Percentiles rank a stretch among this genome's conserved stretches.
These are phyloP conservation scores for Zosterops lateralis DNA, from an alignment of 2,113 vertebrate genomes.

Conservation along the genomic window DNA sequence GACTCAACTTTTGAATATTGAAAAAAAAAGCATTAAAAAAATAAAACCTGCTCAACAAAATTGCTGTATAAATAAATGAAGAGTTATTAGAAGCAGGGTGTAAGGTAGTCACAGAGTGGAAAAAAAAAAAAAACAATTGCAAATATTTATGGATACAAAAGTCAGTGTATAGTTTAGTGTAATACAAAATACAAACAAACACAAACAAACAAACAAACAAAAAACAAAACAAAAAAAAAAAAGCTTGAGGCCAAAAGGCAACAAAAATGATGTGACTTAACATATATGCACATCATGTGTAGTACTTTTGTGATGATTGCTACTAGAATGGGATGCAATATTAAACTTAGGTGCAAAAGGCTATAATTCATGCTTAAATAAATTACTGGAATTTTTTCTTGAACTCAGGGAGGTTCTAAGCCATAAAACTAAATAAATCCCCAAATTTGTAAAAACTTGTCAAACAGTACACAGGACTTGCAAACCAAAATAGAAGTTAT, in stretches of 20 bases:
- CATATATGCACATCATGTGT: fast-evolving
- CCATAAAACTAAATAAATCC: background rate
- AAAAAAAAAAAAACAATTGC: background rate
- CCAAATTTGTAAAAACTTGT: background rate
- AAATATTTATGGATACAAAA: background rate
- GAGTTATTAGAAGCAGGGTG: background rate
- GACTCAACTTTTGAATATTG: background rate
- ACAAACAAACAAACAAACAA: background rate
- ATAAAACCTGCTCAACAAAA: background rate
- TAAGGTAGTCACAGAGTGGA: background rate
- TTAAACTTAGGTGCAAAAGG: background rate
- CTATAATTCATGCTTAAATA: background rate
- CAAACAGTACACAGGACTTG: background rate
- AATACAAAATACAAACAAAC: background rate
- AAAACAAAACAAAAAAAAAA: background rate
- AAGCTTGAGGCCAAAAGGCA: background rate
- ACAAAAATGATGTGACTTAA: background rate
- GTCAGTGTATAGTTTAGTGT: background rate
- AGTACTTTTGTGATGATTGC: background rate
- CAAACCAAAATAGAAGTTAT: background rate
- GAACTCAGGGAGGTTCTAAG: background rate
- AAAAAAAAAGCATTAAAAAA: background rate
- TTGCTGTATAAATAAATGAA: background rate
- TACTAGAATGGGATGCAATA: background rate
- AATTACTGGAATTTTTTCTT: background rate